Evolutionary conservation across 2,888 invertebrate genomes (phyloP).

Genomic region (Drosophila mimica): DNA sequence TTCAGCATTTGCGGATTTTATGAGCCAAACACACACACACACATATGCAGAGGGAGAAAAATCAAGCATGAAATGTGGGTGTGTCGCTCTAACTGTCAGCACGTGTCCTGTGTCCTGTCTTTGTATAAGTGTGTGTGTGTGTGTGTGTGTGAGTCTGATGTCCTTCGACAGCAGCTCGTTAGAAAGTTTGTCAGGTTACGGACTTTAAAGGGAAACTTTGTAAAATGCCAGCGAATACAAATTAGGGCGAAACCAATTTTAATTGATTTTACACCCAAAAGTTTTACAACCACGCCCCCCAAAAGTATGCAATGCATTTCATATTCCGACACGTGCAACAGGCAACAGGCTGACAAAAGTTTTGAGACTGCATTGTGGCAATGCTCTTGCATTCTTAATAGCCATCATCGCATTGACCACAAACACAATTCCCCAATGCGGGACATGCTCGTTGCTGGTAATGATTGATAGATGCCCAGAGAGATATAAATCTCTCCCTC

Average conservation of each 20-base stretch:
- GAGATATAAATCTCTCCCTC: background rate
- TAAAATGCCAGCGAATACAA: conserved; percentile 44
- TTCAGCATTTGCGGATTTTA: conserved; percentile 59
- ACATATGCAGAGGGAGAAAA: background rate
- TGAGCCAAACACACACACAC: conserved; percentile 34
- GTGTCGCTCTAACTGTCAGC: conserved; percentile 40
- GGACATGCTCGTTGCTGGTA: conserved; percentile 3
- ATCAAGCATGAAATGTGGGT: conserved; percentile 35
- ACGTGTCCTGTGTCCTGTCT: conserved; percentile 27
- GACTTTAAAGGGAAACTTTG: conserved; percentile 49
- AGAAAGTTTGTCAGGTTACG: conserved; percentile 43
- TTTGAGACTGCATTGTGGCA: conserved; percentile 9
- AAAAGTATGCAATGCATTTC: conserved; percentile 51
- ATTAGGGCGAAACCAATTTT: conserved; percentile 56
- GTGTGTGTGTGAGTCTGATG: conserved; percentile 6
- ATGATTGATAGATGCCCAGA: background rate
- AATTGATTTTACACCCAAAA: conserved; percentile 56
- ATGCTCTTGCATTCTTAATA: conserved; percentile 40
- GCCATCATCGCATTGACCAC: conserved; percentile 28
- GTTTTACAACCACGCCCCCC: conserved; percentile 13
- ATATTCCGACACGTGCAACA: conserved; percentile 20
- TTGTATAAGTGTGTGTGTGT: background rate
- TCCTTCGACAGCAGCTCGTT: conserved; percentile 51
- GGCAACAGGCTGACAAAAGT: conserved; percentile 10
- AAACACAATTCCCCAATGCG: conserved; percentile 14